Base-by-base conservation (phyloP, 2,797 vertebrate genomes). In the Hypotaenidia philippensis region DNA sequence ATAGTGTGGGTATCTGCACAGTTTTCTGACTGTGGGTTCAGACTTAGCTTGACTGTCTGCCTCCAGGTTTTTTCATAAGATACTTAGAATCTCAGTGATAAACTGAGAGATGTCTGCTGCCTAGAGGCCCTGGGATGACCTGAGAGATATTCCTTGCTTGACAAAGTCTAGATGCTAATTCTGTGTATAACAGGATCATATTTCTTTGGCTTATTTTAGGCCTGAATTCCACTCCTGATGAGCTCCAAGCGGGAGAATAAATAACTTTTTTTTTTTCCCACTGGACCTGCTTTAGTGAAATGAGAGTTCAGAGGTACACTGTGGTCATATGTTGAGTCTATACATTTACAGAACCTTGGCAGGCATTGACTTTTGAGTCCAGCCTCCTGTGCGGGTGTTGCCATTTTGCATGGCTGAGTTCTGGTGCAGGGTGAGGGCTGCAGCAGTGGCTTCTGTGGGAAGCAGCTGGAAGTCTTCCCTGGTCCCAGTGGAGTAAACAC, bases 311-410 rank as follows among this genome's bases (percentile, higher is more conserved):
- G 25, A 27, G 31, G 5, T 65, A 14, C 27, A 29, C 29, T 15
- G 12, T 17, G 22, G 3, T 36, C 16, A 3, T 36, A 6, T 6
- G 10, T 18, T 69, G n/a, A 49, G 23, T 66, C 26, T 20, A 32
- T 16, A 63, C 0, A 1, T 2, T 3, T 38, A 10, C 4, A 64
- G 7, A 38, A 25, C 8, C 36, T 26, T 56, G 49, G 1, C 8
- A 61, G 21, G 17, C 52, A 44, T 13, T 40, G 27, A 40, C 10
- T 52, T 74, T 23, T 70, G 15, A 72, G 17, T 41, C 14, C 14
- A 32, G 4, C 50, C 11, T 83, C 15, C 13, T 23, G 1, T 12
- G 3, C 8, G 87, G 41, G 41, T 44, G 41, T 44, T 44, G 18
- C 41, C 19, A 18, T 44, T 44, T 44, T 44, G 18, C 41, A 19